phyloP scores from a whole-genome alignment of 1,140 invertebrate species.

The Hycleus cichorii region DNA sequence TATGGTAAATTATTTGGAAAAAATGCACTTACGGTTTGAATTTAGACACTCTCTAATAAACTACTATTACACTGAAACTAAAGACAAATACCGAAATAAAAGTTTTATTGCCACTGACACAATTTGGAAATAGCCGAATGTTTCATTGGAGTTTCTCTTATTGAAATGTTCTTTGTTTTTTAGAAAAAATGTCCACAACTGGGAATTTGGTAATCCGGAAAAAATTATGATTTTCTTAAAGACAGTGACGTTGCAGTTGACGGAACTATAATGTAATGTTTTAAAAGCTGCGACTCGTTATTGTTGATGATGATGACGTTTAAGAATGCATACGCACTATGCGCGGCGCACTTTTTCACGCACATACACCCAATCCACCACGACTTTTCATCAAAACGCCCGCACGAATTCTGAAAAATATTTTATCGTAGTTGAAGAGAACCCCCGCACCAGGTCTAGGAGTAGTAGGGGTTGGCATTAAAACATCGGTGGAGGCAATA shows the following conservation, averaged over 20 bases:
- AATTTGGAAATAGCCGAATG: too few species aligned
- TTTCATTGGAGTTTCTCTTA: too few species aligned
- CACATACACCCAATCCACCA: slow-evolving; percentile 9
- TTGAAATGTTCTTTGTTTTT: too few species aligned
- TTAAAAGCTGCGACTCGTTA: neutral
- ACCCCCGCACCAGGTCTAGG: slow-evolving; percentile 18
- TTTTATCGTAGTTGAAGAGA: slow-evolving; percentile 25
- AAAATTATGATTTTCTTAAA: neutral
- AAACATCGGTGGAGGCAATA: neutral
- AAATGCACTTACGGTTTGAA: neutral
- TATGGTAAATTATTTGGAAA: neutral
- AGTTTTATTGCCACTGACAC: too few species aligned
- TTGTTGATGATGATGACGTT: slow-evolving; percentile 15
- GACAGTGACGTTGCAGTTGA: slow-evolving; percentile 21
- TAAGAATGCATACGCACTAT: slow-evolving; percentile 26
- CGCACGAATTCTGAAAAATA: slow-evolving; percentile 42
- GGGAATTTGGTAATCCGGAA: too few species aligned
- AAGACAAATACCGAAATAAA: too few species aligned
- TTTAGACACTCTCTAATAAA: neutral
- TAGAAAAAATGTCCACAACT: too few species aligned
- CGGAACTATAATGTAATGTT: slow-evolving; percentile 19
- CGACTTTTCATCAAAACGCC: slow-evolving; percentile 40
- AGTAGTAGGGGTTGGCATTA: slow-evolving; percentile 24
- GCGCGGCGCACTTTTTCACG: slow-evolving; percentile 32
- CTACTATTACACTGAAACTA: neutral